A percentile compares a stretch with the other conserved stretches of the same genome.
These are phyloP conservation scores for Aegotheles bennettii DNA, from an alignment of 2,113 vertebrate genomes.

Conservation along the genomic window DNA sequence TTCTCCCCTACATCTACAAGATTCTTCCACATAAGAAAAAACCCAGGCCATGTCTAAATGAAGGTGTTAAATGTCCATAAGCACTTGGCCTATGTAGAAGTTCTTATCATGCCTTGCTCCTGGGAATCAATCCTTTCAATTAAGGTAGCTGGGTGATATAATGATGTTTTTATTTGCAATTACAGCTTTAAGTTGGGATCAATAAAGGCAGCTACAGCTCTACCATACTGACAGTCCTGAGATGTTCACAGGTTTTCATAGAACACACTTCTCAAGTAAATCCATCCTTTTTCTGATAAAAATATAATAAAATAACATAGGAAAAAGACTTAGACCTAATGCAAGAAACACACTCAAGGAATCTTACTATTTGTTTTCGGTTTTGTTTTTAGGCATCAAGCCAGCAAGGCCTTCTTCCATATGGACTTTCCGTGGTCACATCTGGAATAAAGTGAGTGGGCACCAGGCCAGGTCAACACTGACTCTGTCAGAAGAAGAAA, in stretches of 20 bases:
- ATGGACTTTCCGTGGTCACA: slow-evolving; percentile 79
- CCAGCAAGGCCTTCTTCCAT: slow-evolving; percentile 69
- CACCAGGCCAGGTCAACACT: slow-evolving; percentile 73
- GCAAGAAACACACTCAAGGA: slow-evolving; percentile 41
- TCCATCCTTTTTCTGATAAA: slow-evolving; percentile 71
- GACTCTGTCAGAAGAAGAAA: slow-evolving; percentile 32
- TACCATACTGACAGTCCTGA: slow-evolving; percentile 26
- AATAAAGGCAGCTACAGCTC: slow-evolving; percentile 75
- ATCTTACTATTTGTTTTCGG: slow-evolving; percentile 65
- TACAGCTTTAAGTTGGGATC: slow-evolving; percentile 81
- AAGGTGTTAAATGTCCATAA: slow-evolving; percentile 46
- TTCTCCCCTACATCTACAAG: neutral
- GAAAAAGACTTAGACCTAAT: slow-evolving; percentile 51
- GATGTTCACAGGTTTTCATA: slow-evolving; percentile 39
- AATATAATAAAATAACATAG: slow-evolving; percentile 53
- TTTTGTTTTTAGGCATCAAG: slow-evolving; percentile 58
- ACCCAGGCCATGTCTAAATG: neutral
- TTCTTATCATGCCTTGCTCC: slow-evolving; percentile 22
- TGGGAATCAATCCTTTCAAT: slow-evolving; percentile 62
- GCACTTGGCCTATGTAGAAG: neutral
- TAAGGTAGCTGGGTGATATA: slow-evolving; percentile 61
- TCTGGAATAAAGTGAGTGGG: slow-evolving; percentile 84
- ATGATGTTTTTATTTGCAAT: slow-evolving; percentile 83
- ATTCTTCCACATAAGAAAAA: neutral
- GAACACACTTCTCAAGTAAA: slow-evolving; percentile 76